Base-by-base conservation (phyloP, 2,797 vertebrate species). In the Phoxinus dragarum region DNA sequence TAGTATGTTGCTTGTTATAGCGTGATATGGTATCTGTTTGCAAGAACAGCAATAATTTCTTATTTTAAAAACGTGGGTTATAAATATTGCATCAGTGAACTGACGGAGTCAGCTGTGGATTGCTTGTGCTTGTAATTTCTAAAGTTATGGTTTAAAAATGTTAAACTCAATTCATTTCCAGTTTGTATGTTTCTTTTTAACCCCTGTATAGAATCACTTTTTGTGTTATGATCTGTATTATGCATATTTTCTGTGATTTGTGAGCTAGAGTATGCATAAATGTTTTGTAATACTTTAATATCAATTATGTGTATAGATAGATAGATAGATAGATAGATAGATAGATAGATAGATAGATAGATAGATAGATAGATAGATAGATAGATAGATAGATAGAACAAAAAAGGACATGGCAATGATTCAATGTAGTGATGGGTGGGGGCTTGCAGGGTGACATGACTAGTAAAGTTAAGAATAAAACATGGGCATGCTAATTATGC, bases 401-500 rank as follows among this genome's bases (percentile, higher is more conserved):
- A 69, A 54, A 52, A 71, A 56, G 21, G 27, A 66, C 74, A 21
- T 23, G 34, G 64, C 64, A 23, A 40, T 54, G 72, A 59, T 76
- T 82, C 84, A 87, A 23, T 85, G 40, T 75, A 59, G 81, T 61
- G 56, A 85, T 86, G 81, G 85, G 91, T 89, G 87, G 89, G 86
- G 90, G 86, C 56, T 84, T 80, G 59, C 42, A 68, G 82, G 68
- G 86, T 84, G 88, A 89, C 89, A 59, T 84, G 90, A 92, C 91
- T 90, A 89, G 87, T 89, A 44, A 84, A 92, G 95, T 94, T 94
- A 95, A 94, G 95, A 94, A 90, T 95, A 94, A 94, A 94, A 94
- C 92, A 44, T 87, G 84, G 92, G 90, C 92, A 92, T 94, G 93
- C 93, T 96, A 95, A 96, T 94, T 94, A 96, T 96, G 96, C 93